Conservation (phyloP, 2,888 invertebrate species). For the Cerceris rybyensis region DNA sequence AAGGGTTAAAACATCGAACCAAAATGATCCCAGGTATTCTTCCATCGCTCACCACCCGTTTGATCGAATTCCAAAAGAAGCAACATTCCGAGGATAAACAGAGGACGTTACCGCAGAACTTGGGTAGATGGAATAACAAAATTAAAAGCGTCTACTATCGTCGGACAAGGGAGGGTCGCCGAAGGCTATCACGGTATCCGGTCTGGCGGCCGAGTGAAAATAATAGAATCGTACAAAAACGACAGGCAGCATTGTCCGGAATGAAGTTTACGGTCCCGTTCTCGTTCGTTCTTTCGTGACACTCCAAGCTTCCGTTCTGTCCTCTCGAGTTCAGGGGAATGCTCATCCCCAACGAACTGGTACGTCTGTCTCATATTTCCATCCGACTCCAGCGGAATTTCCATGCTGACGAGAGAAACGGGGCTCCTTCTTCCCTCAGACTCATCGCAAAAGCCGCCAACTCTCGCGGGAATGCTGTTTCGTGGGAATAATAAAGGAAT, state of each 20-base stretch:
- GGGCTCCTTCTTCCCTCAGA: background rate
- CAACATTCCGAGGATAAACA: background rate
- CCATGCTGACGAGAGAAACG: background rate
- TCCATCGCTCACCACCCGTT: too few species aligned
- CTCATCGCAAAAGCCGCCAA: constrained; percentile 22
- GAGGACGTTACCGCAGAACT: constrained; percentile 10
- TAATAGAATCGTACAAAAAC: constrained; percentile 77
- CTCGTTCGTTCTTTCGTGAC: constrained; percentile 48
- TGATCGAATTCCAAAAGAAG: too few species aligned
- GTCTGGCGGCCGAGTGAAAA: constrained; percentile 71
- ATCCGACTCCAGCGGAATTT: constrained; percentile 30
- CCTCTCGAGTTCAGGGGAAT: constrained; percentile 12
- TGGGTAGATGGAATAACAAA: constrained; percentile 69
- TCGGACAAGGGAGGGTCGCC: constrained; percentile 44
- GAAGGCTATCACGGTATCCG: constrained; percentile 41
- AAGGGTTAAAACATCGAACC: too few species aligned
- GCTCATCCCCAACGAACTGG: constrained; percentile 19
- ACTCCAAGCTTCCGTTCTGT: constrained; percentile 27
- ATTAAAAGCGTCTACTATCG: constrained; percentile 73
- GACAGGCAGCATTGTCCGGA: constrained; percentile 75
- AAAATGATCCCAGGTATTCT: too few species aligned
- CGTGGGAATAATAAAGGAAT: constrained; percentile 61
- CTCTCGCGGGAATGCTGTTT: constrained; percentile 47
- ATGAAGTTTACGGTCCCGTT: constrained; percentile 76
- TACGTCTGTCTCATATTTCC: constrained; percentile 47